Percentiles rank a stretch among this genome's conserved stretches.
phyloP scores from a whole-genome alignment of 2,888 invertebrate genomes.

The Drosophila prolongata region DNA sequence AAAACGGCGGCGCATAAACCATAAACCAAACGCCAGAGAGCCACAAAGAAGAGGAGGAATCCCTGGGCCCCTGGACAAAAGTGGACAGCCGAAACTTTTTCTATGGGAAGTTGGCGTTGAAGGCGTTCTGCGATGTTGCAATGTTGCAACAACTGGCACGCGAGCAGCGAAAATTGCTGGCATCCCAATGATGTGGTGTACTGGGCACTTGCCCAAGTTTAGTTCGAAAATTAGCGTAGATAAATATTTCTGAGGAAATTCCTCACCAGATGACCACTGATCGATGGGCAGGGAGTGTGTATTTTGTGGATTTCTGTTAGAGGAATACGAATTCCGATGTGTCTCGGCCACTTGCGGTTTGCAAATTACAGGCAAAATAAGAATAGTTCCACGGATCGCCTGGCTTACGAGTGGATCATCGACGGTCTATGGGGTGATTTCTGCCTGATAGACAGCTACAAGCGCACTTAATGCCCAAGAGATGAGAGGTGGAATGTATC shows the following conservation, averaged over 20 bases:
- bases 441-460: slow-evolving; percentile 58
- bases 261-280: slow-evolving; percentile 69
- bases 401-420: slow-evolving; percentile 37
- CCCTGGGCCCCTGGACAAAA: slow-evolving; percentile 18
- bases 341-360: slow-evolving; percentile 57
- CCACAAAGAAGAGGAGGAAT: slow-evolving; percentile 3
- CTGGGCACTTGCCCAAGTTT: slow-evolving; percentile 72
- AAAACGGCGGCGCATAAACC: slow-evolving; percentile 80
- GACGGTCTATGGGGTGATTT: slow-evolving; percentile 30
- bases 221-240: slow-evolving; percentile 80
- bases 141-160: slow-evolving; percentile 59
- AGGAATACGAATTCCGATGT: slow-evolving; percentile 51
- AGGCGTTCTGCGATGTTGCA: slow-evolving; percentile 36
- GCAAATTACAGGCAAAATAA: slow-evolving; percentile 57
- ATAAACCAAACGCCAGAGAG: slow-evolving; percentile 72
- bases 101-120: slow-evolving; percentile 21
- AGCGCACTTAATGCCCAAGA: slow-evolving; percentile 62
- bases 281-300: slow-evolving; percentile 47
- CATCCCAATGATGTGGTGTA: slow-evolving; percentile 68
- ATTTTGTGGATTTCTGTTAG: slow-evolving; percentile 28
- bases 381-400: slow-evolving; percentile 31
- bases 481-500: slow-evolving; percentile 41
- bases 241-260: slow-evolving; percentile 73
- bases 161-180: slow-evolving; percentile 70
- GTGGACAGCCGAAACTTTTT: slow-evolving; percentile 22